phyloP scores from a whole-genome alignment of 35 echinoderm and acorn worm species.

The Diadema setosum region DNA sequence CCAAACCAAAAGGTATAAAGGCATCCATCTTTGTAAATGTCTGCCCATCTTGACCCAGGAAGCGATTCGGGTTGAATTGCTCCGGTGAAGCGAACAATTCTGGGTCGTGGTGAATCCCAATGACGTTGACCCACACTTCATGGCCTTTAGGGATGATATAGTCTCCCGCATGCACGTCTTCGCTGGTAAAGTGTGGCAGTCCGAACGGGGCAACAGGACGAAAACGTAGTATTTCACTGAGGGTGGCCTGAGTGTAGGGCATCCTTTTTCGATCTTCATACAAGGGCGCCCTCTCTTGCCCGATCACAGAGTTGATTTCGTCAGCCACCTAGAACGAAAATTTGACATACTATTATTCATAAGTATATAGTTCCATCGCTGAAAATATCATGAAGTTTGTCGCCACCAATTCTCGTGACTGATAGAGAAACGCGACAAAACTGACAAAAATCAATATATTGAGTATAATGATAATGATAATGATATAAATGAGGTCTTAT shows the following conservation, averaged over 20 bases:
- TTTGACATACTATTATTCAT: too few species aligned
- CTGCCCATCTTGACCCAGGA: conserved; percentile 2
- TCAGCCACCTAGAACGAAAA: conserved; percentile 34
- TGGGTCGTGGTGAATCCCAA: neutral
- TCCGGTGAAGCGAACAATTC: neutral
- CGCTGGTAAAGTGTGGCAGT: neutral
- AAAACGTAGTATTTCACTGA: conserved; percentile 36
- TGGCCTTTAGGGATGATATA: conserved; percentile 38
- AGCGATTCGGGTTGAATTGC: conserved; percentile 11
- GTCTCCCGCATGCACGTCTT: neutral
- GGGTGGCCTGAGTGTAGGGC: conserved; percentile 48
- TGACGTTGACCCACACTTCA: neutral
- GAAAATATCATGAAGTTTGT: too few species aligned
- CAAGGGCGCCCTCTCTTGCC: conserved; percentile 9
- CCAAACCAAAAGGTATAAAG: neutral
- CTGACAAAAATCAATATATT: too few species aligned
- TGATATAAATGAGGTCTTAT: too few species aligned
- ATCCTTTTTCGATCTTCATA: conserved; percentile 21
- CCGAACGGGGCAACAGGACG: neutral
- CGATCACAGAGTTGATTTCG: conserved; percentile 48
- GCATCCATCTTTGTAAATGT: neutral
- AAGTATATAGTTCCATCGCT: too few species aligned
- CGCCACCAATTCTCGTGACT: too few species aligned
- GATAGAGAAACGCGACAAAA: too few species aligned
- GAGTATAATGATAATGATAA: too few species aligned